These are phyloP conservation scores for Apodemia duryi DNA, from an alignment of 2,888 invertebrate genomes.

Conservation along the genomic window DNA sequence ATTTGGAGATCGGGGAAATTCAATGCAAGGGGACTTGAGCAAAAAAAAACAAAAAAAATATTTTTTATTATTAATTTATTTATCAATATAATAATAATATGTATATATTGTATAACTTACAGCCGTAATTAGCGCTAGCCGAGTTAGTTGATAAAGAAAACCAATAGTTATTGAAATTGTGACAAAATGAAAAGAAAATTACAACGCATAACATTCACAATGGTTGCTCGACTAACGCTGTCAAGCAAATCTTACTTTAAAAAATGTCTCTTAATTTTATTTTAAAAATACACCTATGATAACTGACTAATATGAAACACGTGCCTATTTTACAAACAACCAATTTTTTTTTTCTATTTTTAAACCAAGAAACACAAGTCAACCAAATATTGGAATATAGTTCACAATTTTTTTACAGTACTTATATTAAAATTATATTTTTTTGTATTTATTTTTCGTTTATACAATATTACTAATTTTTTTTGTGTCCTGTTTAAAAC, in stretches of 20 bases:
- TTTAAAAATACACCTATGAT: conserved; percentile 37
- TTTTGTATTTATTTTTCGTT: conserved; percentile 62
- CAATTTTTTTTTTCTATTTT: conserved; percentile 44
- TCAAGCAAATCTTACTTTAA: conserved; percentile 54
- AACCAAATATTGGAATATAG: conserved; percentile 32
- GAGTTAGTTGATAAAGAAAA: conserved; percentile 26
- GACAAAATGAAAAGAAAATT: conserved; percentile 42
- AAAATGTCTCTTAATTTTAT: conserved; percentile 50
- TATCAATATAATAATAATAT: conserved; percentile 78
- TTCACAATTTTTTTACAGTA: conserved; percentile 38
- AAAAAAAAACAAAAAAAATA: conserved; percentile 29
- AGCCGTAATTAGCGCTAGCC: conserved; percentile 57
- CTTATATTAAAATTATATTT: conserved; percentile 51
- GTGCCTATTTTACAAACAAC: conserved; percentile 63
- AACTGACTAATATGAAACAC: conserved; percentile 42
- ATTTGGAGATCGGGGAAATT: too few species aligned
- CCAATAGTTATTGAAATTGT: conserved; percentile 30
- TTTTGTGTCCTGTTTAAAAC: conserved; percentile 37
- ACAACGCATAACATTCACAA: conserved; percentile 38
- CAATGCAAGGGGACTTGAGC: too few species aligned
- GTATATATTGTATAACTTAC: conserved; percentile 78
- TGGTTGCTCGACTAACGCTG: conserved; percentile 38
- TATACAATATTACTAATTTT: conserved; percentile 49
- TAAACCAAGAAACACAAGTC: conserved; percentile 27
- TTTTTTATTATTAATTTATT: conserved; percentile 78